Base-by-base conservation (phyloP, 2,888 invertebrate species). In the Drosophila yooni region DNA sequence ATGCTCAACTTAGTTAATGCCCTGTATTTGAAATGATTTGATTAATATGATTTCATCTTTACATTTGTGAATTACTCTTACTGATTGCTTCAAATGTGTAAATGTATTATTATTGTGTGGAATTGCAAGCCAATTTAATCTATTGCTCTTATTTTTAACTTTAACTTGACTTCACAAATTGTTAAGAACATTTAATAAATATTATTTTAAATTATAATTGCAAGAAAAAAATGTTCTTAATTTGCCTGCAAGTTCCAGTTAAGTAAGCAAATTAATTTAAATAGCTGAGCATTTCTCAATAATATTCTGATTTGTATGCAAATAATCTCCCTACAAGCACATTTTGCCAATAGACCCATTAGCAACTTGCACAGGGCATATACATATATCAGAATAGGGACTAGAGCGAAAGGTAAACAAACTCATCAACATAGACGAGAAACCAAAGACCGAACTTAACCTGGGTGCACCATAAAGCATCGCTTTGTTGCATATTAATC, bases 401-500 rank as follows among this genome's bases (percentile, higher is more conserved):
- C 38, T 36, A 70, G 50, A 38, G 58, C 25, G 6, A 65, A 70
- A 81, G 76, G 79, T 82, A 79, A 79, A 72, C 64, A 72, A 66
- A 67, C 59, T 64, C 48, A 34, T 48, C n/a, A 21, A 15, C 33
- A 70, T 4, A 50, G 54, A 54, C 25, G 46, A 11, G 2, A 6
- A 18, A 52, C 52, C 18, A 40, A 34, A n/a, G 31, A 13, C 13
- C 36, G 38, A 72, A 50, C 67, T 57, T 46, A 58, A 52, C 50
- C 36, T 21, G 63, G 46, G n/a, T 52, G 31, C 66, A 33, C 51
- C 69, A 72, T 76, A 81, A 74, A 72, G 75, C 70, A 66, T 50
- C 58, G 68, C 70, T 67, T 80, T 82, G 75, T 82, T 68, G 75
- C 68, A 56, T 71, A 81, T 81, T 82, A 76, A 70, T 74, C 73